Conservation (phyloP, 2,888 invertebrate genomes). For the Archips crataeganus region DNA sequence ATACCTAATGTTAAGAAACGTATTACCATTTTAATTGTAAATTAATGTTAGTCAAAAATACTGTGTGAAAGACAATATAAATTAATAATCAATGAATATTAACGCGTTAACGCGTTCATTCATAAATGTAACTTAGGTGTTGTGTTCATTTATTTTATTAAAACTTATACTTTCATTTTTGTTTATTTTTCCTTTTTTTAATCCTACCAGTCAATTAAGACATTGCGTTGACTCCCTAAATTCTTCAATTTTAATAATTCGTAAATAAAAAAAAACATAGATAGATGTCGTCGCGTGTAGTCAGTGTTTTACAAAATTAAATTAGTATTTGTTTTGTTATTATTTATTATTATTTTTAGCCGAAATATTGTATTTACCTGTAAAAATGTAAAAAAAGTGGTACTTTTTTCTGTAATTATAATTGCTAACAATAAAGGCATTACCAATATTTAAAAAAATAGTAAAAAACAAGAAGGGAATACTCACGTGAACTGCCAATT, state of each 20-base stretch:
- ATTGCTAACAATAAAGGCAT: no score
- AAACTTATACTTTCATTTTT: constrained; percentile 55
- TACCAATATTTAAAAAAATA: no score
- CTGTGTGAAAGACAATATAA: constrained; percentile 74
- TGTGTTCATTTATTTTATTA: constrained; percentile 57
- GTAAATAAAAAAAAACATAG: constrained; percentile 48
- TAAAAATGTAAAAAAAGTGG: no score
- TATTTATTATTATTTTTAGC: not conserved
- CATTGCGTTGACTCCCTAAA: constrained; percentile 81
- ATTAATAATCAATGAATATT: constrained; percentile 46
- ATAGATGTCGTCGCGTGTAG: constrained; percentile 43
- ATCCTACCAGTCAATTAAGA: constrained; percentile 82
- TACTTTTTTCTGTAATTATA: no score
- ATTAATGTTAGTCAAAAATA: constrained; percentile 51
- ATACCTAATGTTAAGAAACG: constrained; percentile 13
- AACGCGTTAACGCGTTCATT: constrained; percentile 21
- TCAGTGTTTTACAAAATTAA: constrained; percentile 28
- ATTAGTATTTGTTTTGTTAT: not conserved
- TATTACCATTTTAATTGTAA: constrained; percentile 43
- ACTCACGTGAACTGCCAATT: no score
- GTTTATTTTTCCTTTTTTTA: constrained; percentile 45
- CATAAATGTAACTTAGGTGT: constrained; percentile 37
- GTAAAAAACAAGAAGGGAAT: no score
- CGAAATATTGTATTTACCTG: no score
- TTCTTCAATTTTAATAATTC: constrained; percentile 81